Evolutionary conservation across 2,888 invertebrate species (phyloP), one percentile per base, ranked within the genome.

Genomic region (Exephanes ischioxanthus): DNA sequence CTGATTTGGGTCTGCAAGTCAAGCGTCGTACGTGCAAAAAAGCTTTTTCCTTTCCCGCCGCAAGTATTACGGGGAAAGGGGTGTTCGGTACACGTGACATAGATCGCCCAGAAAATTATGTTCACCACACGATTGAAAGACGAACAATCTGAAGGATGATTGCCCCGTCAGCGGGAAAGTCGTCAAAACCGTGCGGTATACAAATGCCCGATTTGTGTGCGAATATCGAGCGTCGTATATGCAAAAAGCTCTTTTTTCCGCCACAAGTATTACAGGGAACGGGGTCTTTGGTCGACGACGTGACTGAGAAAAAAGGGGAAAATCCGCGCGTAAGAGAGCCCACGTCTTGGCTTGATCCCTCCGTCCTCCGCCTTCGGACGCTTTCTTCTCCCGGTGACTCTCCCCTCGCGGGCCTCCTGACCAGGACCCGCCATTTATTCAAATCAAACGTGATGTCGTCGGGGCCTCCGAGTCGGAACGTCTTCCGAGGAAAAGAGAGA

Each of bases 361-460:
- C 67, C 48, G 45, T 19, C 68, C 63, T 77, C 63, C 41, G 45
- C 14, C 14, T 51, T 71, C 61, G 55, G 78, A 70, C 72, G 75
- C 78, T 80, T 80, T 66, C 58, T n/a, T 45, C 71, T 55, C 75
- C 51, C 51, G 61, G 19, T 9, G 22, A 51, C 53, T 45, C n/a
- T 30, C 19, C 53, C 41, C 58, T 48, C 68, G 26, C 61, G 16
- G 37, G 53, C 19, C 16, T 33, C 58, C 72, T 72, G 76, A 67
- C 79, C 79, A 61, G 80, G 45, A 80, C 55, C 75, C 83, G 86
- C 89, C 89, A 92, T 92, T 92, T 92, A 92, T 92, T 91, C 90
- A 90, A 91, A 92, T 91, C 90, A 88, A 87, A 89, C 88, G 87
- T 85, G 87, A 86, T 75, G 82, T 84, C 86, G 71, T 83, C 11